Evolutionary conservation across 2,797 vertebrate genomes (phyloP).

Genomic region (Sternotherus odoratus): DNA sequence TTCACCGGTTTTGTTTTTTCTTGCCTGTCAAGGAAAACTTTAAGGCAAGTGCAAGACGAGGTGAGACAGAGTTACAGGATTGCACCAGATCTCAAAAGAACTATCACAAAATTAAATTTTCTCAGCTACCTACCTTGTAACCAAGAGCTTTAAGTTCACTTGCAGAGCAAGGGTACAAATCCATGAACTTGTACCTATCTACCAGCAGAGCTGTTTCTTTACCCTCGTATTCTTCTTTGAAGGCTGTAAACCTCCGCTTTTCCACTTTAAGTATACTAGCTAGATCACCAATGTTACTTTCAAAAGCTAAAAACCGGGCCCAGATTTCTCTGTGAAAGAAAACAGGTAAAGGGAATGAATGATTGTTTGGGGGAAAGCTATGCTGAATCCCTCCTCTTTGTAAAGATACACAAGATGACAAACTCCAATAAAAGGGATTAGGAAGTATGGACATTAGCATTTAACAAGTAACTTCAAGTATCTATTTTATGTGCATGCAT

Average conservation of each 20-base stretch:
- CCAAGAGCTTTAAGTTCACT: slow-evolving; percentile 98
- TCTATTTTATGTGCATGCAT: neutral
- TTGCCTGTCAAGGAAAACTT: neutral
- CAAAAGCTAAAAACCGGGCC: slow-evolving; percentile 97
- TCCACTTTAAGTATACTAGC: slow-evolving; percentile 99
- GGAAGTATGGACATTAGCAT: neutral
- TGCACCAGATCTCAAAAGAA: neutral
- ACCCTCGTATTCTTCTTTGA: slow-evolving; percentile 98
- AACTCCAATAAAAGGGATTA: neutral
- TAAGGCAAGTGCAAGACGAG: neutral
- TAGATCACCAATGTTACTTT: slow-evolving; percentile 98
- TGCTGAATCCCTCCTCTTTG: neutral
- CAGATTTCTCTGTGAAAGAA: slow-evolving; percentile 91
- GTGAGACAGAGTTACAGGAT: neutral
- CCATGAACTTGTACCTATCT: slow-evolving; percentile 99
- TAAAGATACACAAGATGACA: neutral
- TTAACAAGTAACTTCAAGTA: neutral
- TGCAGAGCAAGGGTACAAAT: slow-evolving; percentile 95
- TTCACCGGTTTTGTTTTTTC: neutral
- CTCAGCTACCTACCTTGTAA: slow-evolving; percentile 89
- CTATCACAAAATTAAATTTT: neutral
- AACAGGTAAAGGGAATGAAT: neutral
- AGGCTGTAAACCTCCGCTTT: slow-evolving; percentile 94
- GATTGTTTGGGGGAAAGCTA: neutral
- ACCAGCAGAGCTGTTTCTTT: slow-evolving; percentile 97